A percentile compares a stretch with the other conserved stretches of the same genome.
Conservation (phyloP, 2,797 vertebrate genomes). For the Amblyopsis hoosieri region DNA sequence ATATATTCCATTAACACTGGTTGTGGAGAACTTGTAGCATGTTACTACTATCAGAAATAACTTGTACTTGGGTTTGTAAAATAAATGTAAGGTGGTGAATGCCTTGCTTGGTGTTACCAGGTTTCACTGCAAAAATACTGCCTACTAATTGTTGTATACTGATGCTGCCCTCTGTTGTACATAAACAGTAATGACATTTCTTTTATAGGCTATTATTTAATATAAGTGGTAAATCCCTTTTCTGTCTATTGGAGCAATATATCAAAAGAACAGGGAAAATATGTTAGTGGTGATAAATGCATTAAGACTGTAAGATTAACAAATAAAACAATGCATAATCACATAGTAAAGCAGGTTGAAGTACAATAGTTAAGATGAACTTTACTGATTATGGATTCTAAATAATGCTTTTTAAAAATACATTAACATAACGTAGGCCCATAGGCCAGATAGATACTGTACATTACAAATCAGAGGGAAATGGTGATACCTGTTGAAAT, state of each 20-base stretch:
- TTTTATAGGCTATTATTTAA: slow-evolving; percentile 1
- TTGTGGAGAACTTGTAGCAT: neutral
- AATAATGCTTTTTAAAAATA: slow-evolving; percentile 18
- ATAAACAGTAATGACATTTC: slow-evolving; percentile 14
- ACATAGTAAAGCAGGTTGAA: slow-evolving; percentile 11
- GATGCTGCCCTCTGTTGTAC: slow-evolving; percentile 51
- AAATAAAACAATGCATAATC: neutral
- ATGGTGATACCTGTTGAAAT: neutral
- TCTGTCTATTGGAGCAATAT: slow-evolving; percentile 13
- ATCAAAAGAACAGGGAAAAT: slow-evolving; percentile 1
- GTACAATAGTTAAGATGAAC: neutral
- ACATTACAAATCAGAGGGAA: slow-evolving; percentile 12
- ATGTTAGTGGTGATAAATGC: slow-evolving; percentile 26
- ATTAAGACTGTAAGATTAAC: neutral
- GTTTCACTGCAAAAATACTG: too few relatives aligned
- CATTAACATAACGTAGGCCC: slow-evolving; percentile 20
- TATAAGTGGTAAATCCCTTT: slow-evolving; percentile 44
- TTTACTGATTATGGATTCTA: slow-evolving; percentile 17
- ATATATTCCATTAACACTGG: slow-evolving; percentile 21
- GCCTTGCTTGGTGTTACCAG: too few relatives aligned
- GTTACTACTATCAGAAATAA: neutral
- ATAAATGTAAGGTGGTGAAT: neutral
- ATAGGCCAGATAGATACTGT: slow-evolving; percentile 6
- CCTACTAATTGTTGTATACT: slow-evolving; percentile 14
- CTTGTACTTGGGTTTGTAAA: neutral